Evolutionary conservation across 2,113 vertebrate genomes (phyloP).

Genomic region (Python bivittatus): DNA sequence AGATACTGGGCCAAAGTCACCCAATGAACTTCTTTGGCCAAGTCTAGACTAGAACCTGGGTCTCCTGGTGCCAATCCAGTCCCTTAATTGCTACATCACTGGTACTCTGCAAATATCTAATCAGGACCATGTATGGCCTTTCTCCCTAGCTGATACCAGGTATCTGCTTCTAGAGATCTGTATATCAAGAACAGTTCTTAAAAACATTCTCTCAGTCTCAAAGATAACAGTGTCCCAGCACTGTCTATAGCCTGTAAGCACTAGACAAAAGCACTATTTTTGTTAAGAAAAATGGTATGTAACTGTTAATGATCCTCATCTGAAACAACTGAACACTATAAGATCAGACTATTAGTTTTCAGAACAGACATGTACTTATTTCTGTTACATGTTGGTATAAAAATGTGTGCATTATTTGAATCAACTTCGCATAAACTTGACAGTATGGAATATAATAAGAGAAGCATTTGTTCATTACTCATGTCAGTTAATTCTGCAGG

Average conservation of each 20-base stretch:
- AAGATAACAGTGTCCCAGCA: background rate
- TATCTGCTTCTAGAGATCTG: background rate
- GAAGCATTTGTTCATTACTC: constrained; percentile 6
- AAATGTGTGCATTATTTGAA: constrained; percentile 12
- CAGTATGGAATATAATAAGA: constrained; percentile 20
- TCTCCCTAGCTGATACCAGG: background rate
- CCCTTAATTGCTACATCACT: background rate
- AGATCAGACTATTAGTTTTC: background rate
- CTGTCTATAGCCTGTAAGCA: background rate
- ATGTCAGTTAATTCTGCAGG: constrained; percentile 1
- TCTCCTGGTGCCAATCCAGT: too few species aligned
- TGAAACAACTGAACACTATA: too few species aligned
- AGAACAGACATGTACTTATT: background rate
- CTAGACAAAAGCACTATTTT: background rate
- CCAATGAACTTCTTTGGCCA: too few species aligned
- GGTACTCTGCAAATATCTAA: background rate
- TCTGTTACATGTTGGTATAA: background rate
- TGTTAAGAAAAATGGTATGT: background rate
- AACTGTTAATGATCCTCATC: background rate
- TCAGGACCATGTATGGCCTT: background rate
- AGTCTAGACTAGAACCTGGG: too few species aligned
- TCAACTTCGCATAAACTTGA: background rate
- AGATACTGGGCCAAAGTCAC: too few species aligned
- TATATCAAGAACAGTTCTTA: background rate
- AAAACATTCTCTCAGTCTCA: background rate